Percentiles rank a stretch among this genome's conserved stretches.
Evolutionary conservation across 2,797 vertebrate genomes (phyloP).

Genomic region (Cossypha caffra): DNA sequence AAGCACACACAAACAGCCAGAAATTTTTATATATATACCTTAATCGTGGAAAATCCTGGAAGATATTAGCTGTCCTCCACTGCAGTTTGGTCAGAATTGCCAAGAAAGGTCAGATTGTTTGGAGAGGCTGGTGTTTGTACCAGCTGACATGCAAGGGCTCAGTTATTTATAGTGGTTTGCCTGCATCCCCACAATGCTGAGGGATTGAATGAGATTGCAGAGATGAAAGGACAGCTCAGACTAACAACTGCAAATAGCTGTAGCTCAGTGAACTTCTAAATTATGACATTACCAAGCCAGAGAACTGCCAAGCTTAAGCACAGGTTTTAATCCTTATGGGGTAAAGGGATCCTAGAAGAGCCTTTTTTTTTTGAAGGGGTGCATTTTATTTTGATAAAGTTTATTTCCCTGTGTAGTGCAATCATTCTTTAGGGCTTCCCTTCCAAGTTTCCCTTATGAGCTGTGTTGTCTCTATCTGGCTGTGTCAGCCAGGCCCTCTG

Average conservation of each 20-base stretch:
- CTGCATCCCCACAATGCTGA: not conserved
- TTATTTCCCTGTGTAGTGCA: not conserved
- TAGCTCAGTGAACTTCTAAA: not conserved
- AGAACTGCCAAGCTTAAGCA: not conserved
- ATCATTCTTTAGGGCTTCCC: not conserved
- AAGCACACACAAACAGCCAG: not conserved
- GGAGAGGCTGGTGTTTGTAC: slow-evolving; percentile 38
- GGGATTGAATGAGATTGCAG: slow-evolving; percentile 44
- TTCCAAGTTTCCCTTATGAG: slow-evolving; percentile 8
- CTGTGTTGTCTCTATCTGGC: not conserved
- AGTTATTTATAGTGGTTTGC: slow-evolving; percentile 34
- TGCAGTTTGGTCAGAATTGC: slow-evolving; percentile 1
- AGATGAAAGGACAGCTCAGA: slow-evolving; percentile 44
- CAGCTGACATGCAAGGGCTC: slow-evolving; percentile 62
- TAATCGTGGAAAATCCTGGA: slow-evolving; percentile 18
- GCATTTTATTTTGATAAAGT: not conserved
- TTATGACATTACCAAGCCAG: not conserved
- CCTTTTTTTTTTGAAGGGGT: not conserved
- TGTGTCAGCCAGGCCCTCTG: not conserved
- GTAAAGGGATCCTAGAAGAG: not conserved
- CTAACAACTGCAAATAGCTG: slow-evolving; percentile 30
- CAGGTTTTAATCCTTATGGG: not conserved
- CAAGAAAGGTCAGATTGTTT: slow-evolving; percentile 66
- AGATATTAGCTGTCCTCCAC: not conserved
- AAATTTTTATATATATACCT: slow-evolving; percentile 19